These are phyloP conservation scores for Cryptotis parvus DNA, from an alignment of 2,113 vertebrate genomes.

Conservation along the genomic window DNA sequence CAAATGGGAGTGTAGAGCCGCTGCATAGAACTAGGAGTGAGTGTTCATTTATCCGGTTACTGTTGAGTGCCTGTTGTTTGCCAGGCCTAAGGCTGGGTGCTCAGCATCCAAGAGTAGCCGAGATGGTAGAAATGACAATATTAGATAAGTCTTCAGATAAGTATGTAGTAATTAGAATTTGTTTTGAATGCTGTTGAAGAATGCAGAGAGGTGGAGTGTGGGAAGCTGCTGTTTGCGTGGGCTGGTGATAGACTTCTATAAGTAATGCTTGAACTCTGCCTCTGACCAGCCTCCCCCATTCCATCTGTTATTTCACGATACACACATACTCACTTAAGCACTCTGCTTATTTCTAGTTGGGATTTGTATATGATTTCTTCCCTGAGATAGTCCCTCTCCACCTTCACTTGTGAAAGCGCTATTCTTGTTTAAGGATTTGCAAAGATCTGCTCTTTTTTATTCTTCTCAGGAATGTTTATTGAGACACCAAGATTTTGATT, in stretches of 20 bases:
- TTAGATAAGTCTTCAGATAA: conserved; percentile 25
- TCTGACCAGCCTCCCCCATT: neutral
- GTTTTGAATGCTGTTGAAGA: neutral
- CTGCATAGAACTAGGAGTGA: neutral
- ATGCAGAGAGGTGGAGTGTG: neutral
- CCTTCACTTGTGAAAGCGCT: neutral
- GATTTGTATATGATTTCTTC: neutral
- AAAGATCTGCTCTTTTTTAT: conserved; percentile 15
- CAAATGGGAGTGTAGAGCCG: neutral
- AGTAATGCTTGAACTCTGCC: neutral
- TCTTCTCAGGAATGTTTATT: too few species aligned
- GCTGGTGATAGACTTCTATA: neutral
- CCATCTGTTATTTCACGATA: neutral
- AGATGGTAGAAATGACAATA: neutral
- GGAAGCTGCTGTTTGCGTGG: neutral
- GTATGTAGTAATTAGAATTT: neutral
- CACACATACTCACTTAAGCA: neutral
- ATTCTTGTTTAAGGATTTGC: conserved; percentile 34
- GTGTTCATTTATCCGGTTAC: neutral
- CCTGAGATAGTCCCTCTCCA: neutral
- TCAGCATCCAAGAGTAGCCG: neutral
- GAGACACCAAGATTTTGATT: too few species aligned
- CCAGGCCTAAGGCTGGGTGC: neutral
- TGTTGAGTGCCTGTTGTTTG: conserved; percentile 12
- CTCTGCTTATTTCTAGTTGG: neutral